A percentile compares a stretch with the other conserved stretches of the same genome.
Evolutionary conservation across 2,888 invertebrate genomes (phyloP).

Genomic region (Hecatera dysodea): DNA sequence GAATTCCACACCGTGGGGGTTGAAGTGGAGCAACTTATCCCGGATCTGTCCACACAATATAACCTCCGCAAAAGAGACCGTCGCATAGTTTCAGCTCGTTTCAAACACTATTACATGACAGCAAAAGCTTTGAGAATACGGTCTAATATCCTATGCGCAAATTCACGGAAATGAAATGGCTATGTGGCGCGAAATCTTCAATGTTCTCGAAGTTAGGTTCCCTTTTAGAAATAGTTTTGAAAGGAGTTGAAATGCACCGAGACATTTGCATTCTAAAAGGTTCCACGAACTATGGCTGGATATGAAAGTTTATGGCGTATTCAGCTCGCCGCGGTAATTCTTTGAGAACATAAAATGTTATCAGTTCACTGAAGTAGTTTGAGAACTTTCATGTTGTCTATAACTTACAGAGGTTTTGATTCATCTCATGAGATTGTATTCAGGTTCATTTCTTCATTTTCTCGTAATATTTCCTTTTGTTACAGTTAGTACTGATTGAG

Average conservation of each 20-base stretch:
- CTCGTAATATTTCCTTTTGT: not conserved
- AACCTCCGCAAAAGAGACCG: slow-evolving; percentile 32
- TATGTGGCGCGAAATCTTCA: slow-evolving; percentile 78
- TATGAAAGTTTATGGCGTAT: slow-evolving; percentile 80
- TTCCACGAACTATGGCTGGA: slow-evolving; percentile 73
- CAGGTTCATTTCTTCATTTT: slow-evolving; percentile 26
- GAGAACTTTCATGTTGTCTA: slow-evolving; percentile 66
- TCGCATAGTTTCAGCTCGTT: slow-evolving; percentile 64
- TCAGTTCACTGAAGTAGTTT: slow-evolving; percentile 68
- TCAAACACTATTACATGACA: slow-evolving; percentile 62
- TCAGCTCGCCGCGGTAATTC: slow-evolving; percentile 69
- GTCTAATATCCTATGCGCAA: slow-evolving; percentile 74
- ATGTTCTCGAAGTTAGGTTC: slow-evolving; percentile 80
- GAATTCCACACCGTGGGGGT: slow-evolving; percentile 54
- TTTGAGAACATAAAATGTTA: slow-evolving; percentile 74
- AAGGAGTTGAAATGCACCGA: slow-evolving; percentile 83
- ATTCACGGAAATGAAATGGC: slow-evolving; percentile 77
- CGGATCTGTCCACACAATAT: slow-evolving; percentile 38
- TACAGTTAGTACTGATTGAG: not conserved
- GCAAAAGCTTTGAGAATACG: slow-evolving; percentile 69
- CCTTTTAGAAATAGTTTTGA: slow-evolving; percentile 85
- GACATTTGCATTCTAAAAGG: slow-evolving; percentile 87
- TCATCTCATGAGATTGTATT: slow-evolving; percentile 22
- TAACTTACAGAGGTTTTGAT: slow-evolving; percentile 51
- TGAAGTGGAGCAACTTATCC: slow-evolving; percentile 55